Evolutionary conservation across 2,888 invertebrate genomes (phyloP).

Genomic region (Molanna angustata): DNA sequence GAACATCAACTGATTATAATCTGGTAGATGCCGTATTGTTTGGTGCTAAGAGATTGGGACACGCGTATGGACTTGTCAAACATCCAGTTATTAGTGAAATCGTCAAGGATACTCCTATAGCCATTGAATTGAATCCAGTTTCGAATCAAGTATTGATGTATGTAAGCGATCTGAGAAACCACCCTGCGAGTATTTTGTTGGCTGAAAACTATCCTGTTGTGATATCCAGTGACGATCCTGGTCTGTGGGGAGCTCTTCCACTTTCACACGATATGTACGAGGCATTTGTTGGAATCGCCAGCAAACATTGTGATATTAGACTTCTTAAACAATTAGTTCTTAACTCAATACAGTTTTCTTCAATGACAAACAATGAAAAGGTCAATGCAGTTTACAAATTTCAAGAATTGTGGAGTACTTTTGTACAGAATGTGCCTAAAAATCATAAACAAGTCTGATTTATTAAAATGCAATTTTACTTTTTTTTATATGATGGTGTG

Average conservation of each 20-base stretch:
- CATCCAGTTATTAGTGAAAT: constrained; percentile 65
- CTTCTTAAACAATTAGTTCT: constrained; percentile 69
- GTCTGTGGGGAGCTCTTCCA: constrained; percentile 69
- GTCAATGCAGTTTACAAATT: no score
- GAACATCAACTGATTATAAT: constrained; percentile 64
- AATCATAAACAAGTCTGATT: no score
- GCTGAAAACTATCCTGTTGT: constrained; percentile 69
- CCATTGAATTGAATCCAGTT: constrained; percentile 74
- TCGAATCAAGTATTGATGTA: constrained; percentile 73
- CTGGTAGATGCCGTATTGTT: constrained; percentile 75
- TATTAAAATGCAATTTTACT: no score
- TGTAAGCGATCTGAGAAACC: constrained; percentile 70
- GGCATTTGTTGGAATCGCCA: constrained; percentile 72
- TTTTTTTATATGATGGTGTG: no score
- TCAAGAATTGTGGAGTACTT: no score
- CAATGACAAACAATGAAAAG: constrained; percentile 34
- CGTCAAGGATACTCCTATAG: constrained; percentile 58
- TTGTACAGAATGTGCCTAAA: no score
- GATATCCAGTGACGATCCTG: constrained; percentile 76
- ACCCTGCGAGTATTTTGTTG: constrained; percentile 65
- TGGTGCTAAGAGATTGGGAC: constrained; percentile 72
- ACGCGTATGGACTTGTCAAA: constrained; percentile 70
- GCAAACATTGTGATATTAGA: constrained; percentile 62
- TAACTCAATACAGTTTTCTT: constrained; percentile 71
- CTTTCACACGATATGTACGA: constrained; percentile 77